Evolutionary conservation across 2,113 vertebrate genomes (phyloP), one percentile per base, ranked within the genome.

Genomic region (Ameiurus melas): DNA sequence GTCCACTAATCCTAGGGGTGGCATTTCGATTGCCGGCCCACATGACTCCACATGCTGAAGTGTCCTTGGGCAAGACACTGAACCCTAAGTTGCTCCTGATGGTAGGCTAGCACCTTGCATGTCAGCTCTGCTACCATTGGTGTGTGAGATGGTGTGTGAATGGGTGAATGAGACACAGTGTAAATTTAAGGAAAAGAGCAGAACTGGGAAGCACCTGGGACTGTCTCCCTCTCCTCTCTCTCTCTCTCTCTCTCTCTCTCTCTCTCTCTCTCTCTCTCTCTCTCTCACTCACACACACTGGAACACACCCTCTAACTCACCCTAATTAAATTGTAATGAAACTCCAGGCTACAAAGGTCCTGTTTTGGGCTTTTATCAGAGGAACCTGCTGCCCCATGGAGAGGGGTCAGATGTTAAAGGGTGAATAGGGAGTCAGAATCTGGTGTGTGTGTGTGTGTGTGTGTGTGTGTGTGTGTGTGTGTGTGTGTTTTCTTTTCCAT

Each of bases 401-500:
- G 81, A 87, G 88, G 81, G 85, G 4, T 89, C 88, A 87, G 78
- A 90, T 17, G 89, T 90, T 85, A 91, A 85, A 93, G 93, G 93
- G 91, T 92, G 92, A 94, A 68, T 91, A 89, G 88, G 86, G 90
- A 90, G 90, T 90, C 89, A 94, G 94, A 94, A 93, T 94, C 90
- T 89, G 86, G 12, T 36, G 30, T 80, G 53, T 57, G 43, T 51
- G 86, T 53, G 60, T 85, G 57, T 53, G 64, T 84, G 88, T 92
- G 68, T 60, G 47, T 85, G 64, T 47, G 47, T 33, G 86, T 53
- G 62, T 85, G 64, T 47, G 64, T 80, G 89, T 92, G 85, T 51
- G 64, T 85, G 58, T 55, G 51, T 84, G 89, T 92, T 89, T 88
- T 88, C 9, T 87, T 91, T 91, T 90, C 89, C 90, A 85, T 88